Percentiles rank a stretch among this genome's conserved stretches.
Evolutionary conservation across 2,888 invertebrate species (phyloP).

Genomic region (Oeneis ivallda): DNA sequence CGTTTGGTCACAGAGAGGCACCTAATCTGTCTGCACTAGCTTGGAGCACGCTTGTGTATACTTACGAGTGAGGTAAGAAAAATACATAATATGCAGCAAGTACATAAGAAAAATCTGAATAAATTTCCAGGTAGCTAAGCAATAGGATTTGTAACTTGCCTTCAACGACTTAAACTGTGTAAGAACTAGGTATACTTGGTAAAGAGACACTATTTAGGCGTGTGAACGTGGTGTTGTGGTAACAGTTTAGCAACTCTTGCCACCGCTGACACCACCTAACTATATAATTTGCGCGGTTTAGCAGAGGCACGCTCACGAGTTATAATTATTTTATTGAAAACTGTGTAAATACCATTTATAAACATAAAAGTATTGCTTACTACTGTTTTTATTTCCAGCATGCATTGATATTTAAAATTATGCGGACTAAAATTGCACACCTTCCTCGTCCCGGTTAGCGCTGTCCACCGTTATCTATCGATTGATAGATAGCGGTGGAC

Average conservation of each 20-base stretch:
- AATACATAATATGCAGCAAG: neutral
- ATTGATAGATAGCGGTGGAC: too few species aligned
- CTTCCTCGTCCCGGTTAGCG: too few species aligned
- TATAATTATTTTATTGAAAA: neutral
- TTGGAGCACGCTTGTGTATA: too few species aligned
- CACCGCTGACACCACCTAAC: slow-evolving; percentile 19
- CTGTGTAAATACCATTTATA: too few species aligned
- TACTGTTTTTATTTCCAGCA: too few species aligned
- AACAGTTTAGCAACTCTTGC: slow-evolving; percentile 33
- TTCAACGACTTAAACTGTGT: slow-evolving; percentile 23
- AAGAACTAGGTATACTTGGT: slow-evolving; percentile 29
- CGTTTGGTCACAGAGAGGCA: too few species aligned
- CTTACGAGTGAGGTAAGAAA: neutral
- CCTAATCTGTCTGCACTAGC: too few species aligned
- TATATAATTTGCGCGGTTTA: slow-evolving; percentile 28
- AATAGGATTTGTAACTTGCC: slow-evolving; percentile 4
- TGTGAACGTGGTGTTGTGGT: slow-evolving; percentile 34
- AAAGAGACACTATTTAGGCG: slow-evolving; percentile 31
- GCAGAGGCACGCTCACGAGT: slow-evolving; percentile 11
- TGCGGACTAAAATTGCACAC: too few species aligned
- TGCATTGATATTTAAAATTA: too few species aligned
- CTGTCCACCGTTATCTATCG: too few species aligned
- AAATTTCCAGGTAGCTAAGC: neutral
- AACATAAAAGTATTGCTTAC: neutral
- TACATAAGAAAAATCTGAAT: slow-evolving; percentile 2